Evolutionary conservation across 2,888 invertebrate genomes (phyloP).

Genomic region (Myopa tessellatipennis): DNA sequence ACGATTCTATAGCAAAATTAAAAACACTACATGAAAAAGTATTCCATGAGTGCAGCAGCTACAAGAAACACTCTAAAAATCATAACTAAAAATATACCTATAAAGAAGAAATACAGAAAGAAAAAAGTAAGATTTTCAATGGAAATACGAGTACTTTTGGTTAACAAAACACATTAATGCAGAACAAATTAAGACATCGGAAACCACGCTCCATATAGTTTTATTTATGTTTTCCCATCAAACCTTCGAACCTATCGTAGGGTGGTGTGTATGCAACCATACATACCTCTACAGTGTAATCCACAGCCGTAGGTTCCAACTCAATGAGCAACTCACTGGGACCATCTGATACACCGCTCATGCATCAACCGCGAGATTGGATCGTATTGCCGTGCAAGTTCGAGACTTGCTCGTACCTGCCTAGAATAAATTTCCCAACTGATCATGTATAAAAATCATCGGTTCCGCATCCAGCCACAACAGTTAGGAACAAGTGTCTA

Average conservation of each 20-base stretch:
- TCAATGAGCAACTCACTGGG: conserved; percentile 37
- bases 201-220: too few relatives aligned
- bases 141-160: too few relatives aligned
- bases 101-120: too few relatives aligned
- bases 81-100: too few relatives aligned
- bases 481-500: conserved; percentile 41
- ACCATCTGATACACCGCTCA: not conserved
- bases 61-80: too few relatives aligned
- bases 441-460: conserved; percentile 46
- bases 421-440: conserved; percentile 43
- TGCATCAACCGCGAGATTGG: conserved; percentile 2
- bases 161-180: too few relatives aligned
- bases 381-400: not conserved
- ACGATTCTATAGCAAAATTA: not conserved
- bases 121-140: too few relatives aligned
- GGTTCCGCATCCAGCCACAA: conserved; percentile 36
- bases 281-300: not conserved
- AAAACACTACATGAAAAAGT: not conserved
- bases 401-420: conserved; percentile 36
- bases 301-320: conserved; percentile 29
- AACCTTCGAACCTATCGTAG: not conserved
- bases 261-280: not conserved
- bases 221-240: too few relatives aligned
- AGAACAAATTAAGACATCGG: too few relatives aligned
- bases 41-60: not conserved